Evolutionary conservation across 2,888 invertebrate genomes (phyloP), one percentile per base, ranked within the genome.

Genomic region (Anthophora plumipes): DNA sequence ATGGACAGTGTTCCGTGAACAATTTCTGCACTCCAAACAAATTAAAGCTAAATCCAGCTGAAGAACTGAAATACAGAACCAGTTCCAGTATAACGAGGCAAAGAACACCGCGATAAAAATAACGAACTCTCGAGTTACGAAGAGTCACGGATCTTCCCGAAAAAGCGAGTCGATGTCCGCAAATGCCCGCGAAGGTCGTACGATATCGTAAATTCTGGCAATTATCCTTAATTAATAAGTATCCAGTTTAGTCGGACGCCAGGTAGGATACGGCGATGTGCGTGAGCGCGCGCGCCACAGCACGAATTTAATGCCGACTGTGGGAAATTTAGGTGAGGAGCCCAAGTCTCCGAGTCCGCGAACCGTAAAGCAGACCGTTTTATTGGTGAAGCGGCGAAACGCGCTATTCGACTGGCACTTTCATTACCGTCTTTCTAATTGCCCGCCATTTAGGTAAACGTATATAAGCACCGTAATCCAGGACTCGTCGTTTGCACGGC

Each of bases 391-490:
- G 84, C 89, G 77, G 86, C 86, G 89, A 89, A 90, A 88, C 85
- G 85, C 89, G 87, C 88, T 88, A 89, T 90, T 88, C 91, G 85
- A 91, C 91, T 91, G 92, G 88, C 91, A 91, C 91, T 92, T 92
- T 92, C 91, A 92, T 92, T 92, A 90, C 91, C 86, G 89, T 91
- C 90, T 89, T 92, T 91, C 92, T 92, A 92, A 92, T 92, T 92
- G 91, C 91, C 91, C 88, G 89, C 89, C 90, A 87, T 91, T 89
- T 88, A 89, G 89, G 88, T 88, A 88, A 91, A 89, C 89, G 85
- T 84, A 79, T 82, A 83, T 80, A 87, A 82, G 84, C 80, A 76
- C 82, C 75, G 87, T 82, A 84, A 87, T 86, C 82, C 85, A 63
- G 78, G 78, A 77, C 78, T 80, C 82, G 85, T 80, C 86, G 80